Conservation (phyloP, 2,797 vertebrate species). For the Pachyuromys duprasi region DNA sequence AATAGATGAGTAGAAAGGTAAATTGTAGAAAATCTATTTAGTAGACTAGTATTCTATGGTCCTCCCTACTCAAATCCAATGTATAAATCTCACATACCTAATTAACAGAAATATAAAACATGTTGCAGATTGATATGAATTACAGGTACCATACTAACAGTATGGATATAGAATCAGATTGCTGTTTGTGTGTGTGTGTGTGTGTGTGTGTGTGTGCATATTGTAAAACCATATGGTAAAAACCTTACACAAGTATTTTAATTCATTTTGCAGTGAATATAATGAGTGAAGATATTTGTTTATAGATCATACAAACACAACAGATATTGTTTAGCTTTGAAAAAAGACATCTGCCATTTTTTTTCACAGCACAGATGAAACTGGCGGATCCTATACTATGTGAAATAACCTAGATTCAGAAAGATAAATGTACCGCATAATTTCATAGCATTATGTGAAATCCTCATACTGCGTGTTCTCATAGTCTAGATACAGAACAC, state of each 20-base stretch:
- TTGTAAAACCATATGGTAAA: background rate
- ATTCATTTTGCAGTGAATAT: background rate
- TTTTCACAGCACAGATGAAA: background rate
- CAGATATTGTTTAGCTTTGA: background rate
- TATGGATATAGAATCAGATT: background rate
- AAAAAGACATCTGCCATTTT: background rate
- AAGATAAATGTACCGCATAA: background rate
- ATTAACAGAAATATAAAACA: background rate
- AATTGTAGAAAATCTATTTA: background rate
- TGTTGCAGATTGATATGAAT: background rate
- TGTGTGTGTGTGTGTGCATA: background rate
- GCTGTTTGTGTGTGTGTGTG: background rate
- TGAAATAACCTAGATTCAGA: background rate
- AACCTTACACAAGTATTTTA: background rate
- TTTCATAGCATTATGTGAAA: background rate
- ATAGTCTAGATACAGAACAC: background rate
- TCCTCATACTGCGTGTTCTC: background rate
- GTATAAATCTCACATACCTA: background rate
- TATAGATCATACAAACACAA: background rate
- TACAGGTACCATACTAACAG: background rate
- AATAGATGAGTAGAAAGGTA: slow-evolving; percentile 31
- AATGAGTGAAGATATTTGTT: background rate
- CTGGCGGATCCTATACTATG: background rate
- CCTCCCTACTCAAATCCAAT: slow-evolving; percentile 2
- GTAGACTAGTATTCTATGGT: background rate